Evolutionary conservation across 2,797 vertebrate species (phyloP).

Genomic region (Pantherophis alleghaniensis): DNA sequence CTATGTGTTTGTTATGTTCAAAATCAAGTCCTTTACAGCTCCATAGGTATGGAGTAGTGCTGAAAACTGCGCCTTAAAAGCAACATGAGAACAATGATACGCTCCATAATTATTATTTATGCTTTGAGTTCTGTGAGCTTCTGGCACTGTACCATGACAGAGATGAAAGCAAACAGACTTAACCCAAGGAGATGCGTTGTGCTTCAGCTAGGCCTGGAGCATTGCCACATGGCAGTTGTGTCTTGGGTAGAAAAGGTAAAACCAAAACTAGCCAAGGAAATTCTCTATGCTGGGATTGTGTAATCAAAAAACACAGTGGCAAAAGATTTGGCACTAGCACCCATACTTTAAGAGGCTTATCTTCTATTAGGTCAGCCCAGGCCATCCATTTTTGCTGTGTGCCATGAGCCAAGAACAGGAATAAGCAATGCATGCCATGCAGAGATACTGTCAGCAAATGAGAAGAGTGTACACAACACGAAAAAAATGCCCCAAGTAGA

Average conservation of each 20-base stretch:
- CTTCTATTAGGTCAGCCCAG: conserved; percentile 1
- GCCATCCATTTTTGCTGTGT: neutral
- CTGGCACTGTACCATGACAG: neutral
- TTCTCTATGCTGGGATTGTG: neutral
- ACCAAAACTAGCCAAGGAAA: neutral
- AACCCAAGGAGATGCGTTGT: neutral
- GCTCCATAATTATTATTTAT: neutral
- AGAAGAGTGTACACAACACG: neutral
- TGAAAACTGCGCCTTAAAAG: neutral
- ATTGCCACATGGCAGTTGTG: neutral
- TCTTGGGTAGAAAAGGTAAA: conserved; percentile 1
- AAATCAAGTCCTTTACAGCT: neutral
- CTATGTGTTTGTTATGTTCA: neutral
- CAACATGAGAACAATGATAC: neutral
- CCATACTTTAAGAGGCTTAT: conserved; percentile 13
- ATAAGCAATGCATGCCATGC: neutral
- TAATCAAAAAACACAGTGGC: neutral
- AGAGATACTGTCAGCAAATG: conserved; percentile 1
- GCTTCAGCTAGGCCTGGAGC: neutral
- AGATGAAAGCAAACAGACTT: neutral
- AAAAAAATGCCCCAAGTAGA: neutral
- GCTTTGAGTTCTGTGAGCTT: neutral
- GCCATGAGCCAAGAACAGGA: neutral
- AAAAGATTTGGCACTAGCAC: neutral
- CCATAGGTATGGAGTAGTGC: neutral